Conservation (phyloP, 2,113 vertebrate genomes). For the pig (Sus scrofa) region T2T-Sscrofa CM000817.6:153159501-153160000, state of each 20-base stretch:
- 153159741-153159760: background rate
- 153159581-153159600: constrained; percentile 17
- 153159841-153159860: background rate
- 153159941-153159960: constrained; percentile 3
- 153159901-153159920: background rate
- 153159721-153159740: constrained; percentile 30
- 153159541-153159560: background rate
- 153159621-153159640: background rate
- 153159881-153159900: background rate
- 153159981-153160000: background rate
- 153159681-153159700: background rate
- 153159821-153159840: background rate
- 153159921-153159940: constrained; percentile 38
- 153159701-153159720: constrained; percentile 41
- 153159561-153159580: constrained; percentile 28
- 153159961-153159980: background rate
- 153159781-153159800: constrained; percentile 49
- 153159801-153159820: constrained; percentile 4
- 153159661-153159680: background rate
- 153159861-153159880: background rate
- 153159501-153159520: background rate
- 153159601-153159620: constrained; percentile 6
- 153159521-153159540: background rate
- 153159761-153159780: background rate
- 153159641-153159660: background rate